Evolutionary conservation across 2,888 invertebrate species (phyloP), one percentile per base, ranked within the genome.

Genomic region (Therioaphis trifolii): DNA sequence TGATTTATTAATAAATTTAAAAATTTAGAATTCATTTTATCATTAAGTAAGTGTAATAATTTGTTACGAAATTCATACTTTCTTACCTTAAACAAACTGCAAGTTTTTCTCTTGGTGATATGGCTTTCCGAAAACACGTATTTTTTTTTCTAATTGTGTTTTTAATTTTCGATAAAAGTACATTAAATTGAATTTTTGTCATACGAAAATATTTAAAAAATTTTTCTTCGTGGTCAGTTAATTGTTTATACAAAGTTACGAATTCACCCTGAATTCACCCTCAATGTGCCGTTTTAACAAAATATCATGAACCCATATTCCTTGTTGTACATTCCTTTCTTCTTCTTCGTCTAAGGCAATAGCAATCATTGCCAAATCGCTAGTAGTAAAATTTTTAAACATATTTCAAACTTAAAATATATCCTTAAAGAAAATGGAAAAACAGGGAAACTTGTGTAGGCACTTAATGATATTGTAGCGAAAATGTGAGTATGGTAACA

Each of bases 181-280:
- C n/a, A 43, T 68, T 21, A 68, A 68, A 68, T 43, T 68, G 43
- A 43, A 68, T 3, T 68, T 68, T 40, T 21, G 68, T 7, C 24
- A 68, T 43, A 24, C 43, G 68, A 4, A 68, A 68, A 15, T 68
- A 68, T 43, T 68, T 43, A 43, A 68, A 68, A 68, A 68, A 68
- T 1, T 21, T 68, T 21, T 68, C 21, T 68, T 43, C 43, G 68
- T 43, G 43, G 68, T 68, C 68, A 24, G 43, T 43, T 68, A 68
- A 68, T 7, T 29, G 52, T 43, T 68, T 24, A 68, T 43, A 68
- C 24, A 66, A 66, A 66, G 40, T 66, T 40, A 66, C 12, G 40
- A 1, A 66, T 66, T 66, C 66, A 66, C n/a, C n/a, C n/a, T n/a
- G n/a, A n/a, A n/a, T n/a, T n/a, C n/a, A n/a, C 40, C 66, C 35